Conservation (phyloP, 2,797 vertebrate species). For the Ctenopoma multispine region DNA sequence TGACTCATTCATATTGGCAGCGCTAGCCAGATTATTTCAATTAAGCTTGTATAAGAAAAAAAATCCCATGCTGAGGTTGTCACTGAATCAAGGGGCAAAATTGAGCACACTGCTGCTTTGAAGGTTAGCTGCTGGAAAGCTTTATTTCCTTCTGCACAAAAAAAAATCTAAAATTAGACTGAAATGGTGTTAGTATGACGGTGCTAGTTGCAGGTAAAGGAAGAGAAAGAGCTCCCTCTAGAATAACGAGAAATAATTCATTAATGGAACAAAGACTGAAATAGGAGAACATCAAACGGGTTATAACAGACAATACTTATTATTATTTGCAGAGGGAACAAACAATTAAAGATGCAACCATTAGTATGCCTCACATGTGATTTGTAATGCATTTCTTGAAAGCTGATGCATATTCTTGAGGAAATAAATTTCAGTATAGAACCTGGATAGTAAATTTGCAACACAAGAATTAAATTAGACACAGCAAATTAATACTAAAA, state of each 20-base stretch:
- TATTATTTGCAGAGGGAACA: slow-evolving; percentile 49
- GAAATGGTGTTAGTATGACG: slow-evolving; percentile 30
- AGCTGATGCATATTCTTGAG: slow-evolving; percentile 53
- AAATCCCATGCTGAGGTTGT: slow-evolving; percentile 68
- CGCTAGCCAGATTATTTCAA: slow-evolving; percentile 74
- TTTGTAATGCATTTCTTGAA: slow-evolving; percentile 58
- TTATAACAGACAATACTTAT: slow-evolving; percentile 47
- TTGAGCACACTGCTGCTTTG: slow-evolving; percentile 57
- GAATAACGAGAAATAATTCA: slow-evolving; percentile 32
- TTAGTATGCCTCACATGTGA: slow-evolving; percentile 60
- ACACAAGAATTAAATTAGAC: slow-evolving; percentile 77
- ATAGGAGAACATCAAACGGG: slow-evolving; percentile 52
- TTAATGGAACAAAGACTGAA: slow-evolving; percentile 35
- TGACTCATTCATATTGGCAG: slow-evolving; percentile 71
- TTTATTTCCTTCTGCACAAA: slow-evolving; percentile 15
- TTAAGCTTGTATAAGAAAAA: slow-evolving; percentile 69
- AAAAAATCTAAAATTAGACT: slow-evolving; percentile 34
- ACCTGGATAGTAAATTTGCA: slow-evolving; percentile 59
- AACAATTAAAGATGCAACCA: slow-evolving; percentile 59
- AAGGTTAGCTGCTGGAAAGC: slow-evolving; percentile 53
- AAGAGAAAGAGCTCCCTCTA: slow-evolving; percentile 17
- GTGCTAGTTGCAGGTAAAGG: slow-evolving; percentile 9
- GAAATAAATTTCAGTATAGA: slow-evolving; percentile 52
- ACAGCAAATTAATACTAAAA: slow-evolving; percentile 81
- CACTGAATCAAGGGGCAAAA: slow-evolving; percentile 56